phyloP scores from a whole-genome alignment of 2,113 vertebrate genomes.

The Anthoscopus minutus region DNA sequence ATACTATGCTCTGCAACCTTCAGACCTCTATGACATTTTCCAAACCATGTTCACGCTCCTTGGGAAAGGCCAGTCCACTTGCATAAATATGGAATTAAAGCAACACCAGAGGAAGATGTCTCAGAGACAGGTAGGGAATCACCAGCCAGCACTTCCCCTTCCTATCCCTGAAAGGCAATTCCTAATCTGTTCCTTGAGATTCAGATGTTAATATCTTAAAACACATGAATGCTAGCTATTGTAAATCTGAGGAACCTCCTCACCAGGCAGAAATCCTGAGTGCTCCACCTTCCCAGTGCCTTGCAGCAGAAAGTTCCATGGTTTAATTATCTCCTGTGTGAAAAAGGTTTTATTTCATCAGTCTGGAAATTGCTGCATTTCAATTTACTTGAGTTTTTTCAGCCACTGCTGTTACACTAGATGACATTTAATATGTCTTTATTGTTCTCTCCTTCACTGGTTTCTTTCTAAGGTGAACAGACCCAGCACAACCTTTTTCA shows the following conservation, averaged over 20 bases:
- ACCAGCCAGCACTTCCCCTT: background rate
- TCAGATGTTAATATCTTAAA: background rate
- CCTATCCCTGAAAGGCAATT: background rate
- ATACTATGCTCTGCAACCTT: background rate
- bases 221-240: background rate
- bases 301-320: background rate
- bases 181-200: background rate
- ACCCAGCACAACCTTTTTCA: background rate
- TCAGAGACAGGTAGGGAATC: background rate
- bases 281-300: background rate
- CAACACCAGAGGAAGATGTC: background rate
- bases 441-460: background rate
- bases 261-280: background rate
- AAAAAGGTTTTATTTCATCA: slow-evolving; percentile 24
- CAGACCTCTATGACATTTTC: background rate
- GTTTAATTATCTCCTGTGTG: slow-evolving; percentile 27
- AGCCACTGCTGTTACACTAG: background rate
- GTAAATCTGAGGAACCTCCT: background rate
- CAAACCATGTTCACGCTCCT: background rate
- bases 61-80: background rate
- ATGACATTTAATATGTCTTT: background rate
- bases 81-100: background rate
- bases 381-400: background rate
- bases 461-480: background rate
- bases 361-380: slow-evolving; percentile 18